Evolutionary conservation across 2,888 invertebrate species (phyloP).

Genomic region (Ochropleura plecta): DNA sequence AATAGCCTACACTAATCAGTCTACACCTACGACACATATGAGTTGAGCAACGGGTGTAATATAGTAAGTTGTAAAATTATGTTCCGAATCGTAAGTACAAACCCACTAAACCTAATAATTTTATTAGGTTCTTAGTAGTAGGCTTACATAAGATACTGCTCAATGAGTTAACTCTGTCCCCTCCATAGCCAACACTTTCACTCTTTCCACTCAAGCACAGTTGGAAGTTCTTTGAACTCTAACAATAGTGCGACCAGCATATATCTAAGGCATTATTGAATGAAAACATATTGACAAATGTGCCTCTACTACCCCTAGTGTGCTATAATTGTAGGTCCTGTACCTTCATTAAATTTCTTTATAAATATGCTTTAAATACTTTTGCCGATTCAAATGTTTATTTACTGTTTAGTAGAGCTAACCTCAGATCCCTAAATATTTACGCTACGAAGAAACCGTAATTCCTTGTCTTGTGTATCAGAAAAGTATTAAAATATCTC

Average conservation of each 20-base stretch:
- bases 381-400: no score
- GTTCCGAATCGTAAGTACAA: not conserved
- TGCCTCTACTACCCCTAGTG: not conserved
- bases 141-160: not conserved
- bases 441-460: not conserved
- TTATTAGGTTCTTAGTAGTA: not conserved
- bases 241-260: constrained; percentile 9
- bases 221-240: constrained; percentile 43
- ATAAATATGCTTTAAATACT: no score
- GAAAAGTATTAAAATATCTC: not conserved
- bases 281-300: not conserved
- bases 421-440: no score
- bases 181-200: constrained; percentile 44
- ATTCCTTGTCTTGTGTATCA: not conserved
- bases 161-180: constrained; percentile 16
- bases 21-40: no score
- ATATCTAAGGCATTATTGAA: not conserved
- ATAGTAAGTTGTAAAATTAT: not conserved
- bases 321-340: not conserved
- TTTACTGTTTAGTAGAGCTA: not conserved
- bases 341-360: not conserved
- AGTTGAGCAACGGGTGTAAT: not conserved
- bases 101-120: constrained; percentile 1
- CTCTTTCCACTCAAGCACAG: constrained; percentile 46
- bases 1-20: no score